These are phyloP conservation scores for Garra rufa DNA, from an alignment of 2,113 vertebrate species.

Conservation along the genomic window DNA sequence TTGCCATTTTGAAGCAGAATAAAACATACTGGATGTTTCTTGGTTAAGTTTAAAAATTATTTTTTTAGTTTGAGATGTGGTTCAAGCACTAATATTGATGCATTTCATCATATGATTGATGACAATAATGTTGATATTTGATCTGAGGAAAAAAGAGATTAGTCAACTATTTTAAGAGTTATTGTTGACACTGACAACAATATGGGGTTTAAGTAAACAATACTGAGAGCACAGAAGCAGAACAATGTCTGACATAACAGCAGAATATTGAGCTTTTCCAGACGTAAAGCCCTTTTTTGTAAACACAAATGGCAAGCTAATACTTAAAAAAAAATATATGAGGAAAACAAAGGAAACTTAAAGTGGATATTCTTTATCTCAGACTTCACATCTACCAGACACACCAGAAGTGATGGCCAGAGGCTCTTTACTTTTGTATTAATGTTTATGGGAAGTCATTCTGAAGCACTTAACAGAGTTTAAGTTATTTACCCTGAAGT, in stretches of 20 bases:
- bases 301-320: not conserved
- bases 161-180: not conserved
- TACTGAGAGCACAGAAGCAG: not conserved
- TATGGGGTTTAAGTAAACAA: not conserved
- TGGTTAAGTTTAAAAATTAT: not conserved
- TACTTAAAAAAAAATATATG: not conserved
- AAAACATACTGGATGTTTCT: too few relatives aligned
- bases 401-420: not conserved
- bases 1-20: not conserved
- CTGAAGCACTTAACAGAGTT: not conserved
- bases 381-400: not conserved
- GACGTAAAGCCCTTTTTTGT: not conserved
- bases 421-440: constrained; percentile 3
- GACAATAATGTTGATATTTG: not conserved
- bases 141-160: not conserved
- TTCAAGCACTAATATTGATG: not conserved
- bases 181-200: not conserved
- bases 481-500: not conserved
- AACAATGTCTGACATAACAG: not conserved
- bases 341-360: not conserved
- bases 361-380: not conserved
- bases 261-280: not conserved
- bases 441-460: not conserved
- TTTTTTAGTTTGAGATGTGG: not conserved
- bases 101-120: not conserved